A percentile compares a stretch with the other conserved stretches of the same genome.
phyloP scores from a whole-genome alignment of 2,888 invertebrate species.

The Glaucopsyche alexis region DNA sequence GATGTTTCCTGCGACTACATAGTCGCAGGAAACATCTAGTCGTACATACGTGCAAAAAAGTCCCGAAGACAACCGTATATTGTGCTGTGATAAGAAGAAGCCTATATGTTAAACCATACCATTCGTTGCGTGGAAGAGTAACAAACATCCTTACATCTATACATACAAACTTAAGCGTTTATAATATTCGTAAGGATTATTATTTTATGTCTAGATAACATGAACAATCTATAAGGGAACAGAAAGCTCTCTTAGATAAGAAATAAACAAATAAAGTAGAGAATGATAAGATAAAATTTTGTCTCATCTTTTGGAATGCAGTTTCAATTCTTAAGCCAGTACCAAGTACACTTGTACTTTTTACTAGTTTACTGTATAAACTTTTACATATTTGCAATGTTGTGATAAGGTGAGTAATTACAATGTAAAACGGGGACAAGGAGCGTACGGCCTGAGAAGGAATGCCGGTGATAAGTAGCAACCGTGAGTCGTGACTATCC shows the following conservation, averaged over 20 bases:
- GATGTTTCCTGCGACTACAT: too few species aligned
- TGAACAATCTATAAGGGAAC: not conserved
- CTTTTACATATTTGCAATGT: slow-evolving; percentile 14
- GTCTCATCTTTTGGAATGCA: not conserved
- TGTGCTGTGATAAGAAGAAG: too few species aligned
- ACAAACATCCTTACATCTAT: too few species aligned
- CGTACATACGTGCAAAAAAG: too few species aligned
- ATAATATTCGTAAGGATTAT: too few species aligned
- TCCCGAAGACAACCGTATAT: too few species aligned
- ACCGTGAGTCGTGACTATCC: slow-evolving; percentile 20
- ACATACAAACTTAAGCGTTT: too few species aligned
- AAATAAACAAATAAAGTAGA: not conserved
- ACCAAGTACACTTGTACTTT: too few species aligned
- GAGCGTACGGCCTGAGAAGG: not conserved
- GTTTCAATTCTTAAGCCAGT: not conserved
- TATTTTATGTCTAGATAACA: not conserved
- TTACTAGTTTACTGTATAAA: too few species aligned
- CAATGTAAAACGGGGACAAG: slow-evolving; percentile 16
- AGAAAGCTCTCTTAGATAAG: not conserved
- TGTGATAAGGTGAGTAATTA: slow-evolving; percentile 1
- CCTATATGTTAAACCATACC: too few species aligned
- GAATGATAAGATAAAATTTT: not conserved
- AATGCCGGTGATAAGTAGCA: slow-evolving; percentile 20
- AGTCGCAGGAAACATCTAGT: too few species aligned
- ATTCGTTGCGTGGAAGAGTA: too few species aligned